Evolutionary conservation across 2,888 invertebrate genomes (phyloP).

Genomic region (Agrilus mali): DNA sequence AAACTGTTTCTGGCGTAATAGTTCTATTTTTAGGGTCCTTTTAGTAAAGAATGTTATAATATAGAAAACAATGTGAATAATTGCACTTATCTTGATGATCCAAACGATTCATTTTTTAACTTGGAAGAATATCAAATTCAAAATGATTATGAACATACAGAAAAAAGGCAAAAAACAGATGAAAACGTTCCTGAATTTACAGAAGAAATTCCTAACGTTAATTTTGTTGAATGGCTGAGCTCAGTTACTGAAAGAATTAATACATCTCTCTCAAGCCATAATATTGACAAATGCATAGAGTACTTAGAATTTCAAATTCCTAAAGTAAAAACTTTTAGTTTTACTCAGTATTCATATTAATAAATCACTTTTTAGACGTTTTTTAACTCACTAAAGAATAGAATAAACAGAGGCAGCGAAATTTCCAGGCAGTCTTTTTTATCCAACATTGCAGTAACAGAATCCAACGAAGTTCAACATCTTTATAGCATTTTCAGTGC

Average conservation of each 20-base stretch:
- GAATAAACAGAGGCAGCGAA: slow-evolving; percentile 32
- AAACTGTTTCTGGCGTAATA: no score
- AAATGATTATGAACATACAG: no score
- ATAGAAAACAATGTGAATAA: no score
- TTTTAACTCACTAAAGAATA: slow-evolving; percentile 58
- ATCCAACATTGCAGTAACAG: neutral
- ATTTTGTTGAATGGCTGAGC: slow-evolving; percentile 59
- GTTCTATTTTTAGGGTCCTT: no score
- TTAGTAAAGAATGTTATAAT: no score
- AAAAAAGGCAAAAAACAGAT: no score
- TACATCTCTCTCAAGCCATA: slow-evolving; percentile 58
- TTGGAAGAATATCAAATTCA: neutral
- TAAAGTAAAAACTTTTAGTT: slow-evolving; percentile 16
- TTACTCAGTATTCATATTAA: neutral
- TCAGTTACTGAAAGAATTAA: slow-evolving; percentile 68
- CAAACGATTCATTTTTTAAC: neutral
- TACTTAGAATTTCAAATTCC: slow-evolving; percentile 58
- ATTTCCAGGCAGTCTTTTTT: neutral
- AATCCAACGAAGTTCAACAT: neutral
- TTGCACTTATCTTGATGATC: no score
- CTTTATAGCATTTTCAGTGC: slow-evolving; percentile 60
- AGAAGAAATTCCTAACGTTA: slow-evolving; percentile 26
- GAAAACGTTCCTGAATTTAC: slow-evolving; percentile 22
- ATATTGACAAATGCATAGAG: slow-evolving; percentile 47
- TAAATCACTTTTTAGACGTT: slow-evolving; percentile 37